These are phyloP conservation scores for Eretmocerus hayati DNA, from an alignment of 2,888 invertebrate genomes.

Conservation along the genomic window DNA sequence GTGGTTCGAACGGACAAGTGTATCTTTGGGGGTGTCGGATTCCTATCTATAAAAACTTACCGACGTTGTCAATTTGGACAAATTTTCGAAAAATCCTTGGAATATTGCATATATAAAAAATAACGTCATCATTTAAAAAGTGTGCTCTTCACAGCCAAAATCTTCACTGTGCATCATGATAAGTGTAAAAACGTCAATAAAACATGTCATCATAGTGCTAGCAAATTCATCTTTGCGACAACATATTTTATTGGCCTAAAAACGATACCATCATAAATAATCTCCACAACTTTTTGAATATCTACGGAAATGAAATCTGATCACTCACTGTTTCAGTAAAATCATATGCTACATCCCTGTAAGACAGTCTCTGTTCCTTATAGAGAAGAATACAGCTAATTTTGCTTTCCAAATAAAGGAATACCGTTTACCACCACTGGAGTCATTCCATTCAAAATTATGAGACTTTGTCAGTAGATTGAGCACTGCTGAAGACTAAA, in stretches of 20 bases:
- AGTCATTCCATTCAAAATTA: conserved; percentile 28
- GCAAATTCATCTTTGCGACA: conserved; percentile 37
- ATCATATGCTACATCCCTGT: conserved; percentile 24
- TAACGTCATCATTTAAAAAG: too few species aligned
- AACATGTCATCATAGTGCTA: conserved; percentile 37
- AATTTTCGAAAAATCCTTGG: too few species aligned
- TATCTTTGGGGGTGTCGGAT: too few species aligned
- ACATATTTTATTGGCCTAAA: conserved; percentile 36
- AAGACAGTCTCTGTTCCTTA: conserved; percentile 28
- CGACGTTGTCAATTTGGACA: too few species aligned
- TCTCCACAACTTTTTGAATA: not conserved
- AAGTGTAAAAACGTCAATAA: conserved; percentile 34
- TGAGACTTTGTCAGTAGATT: conserved; percentile 37
- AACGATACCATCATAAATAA: not conserved
- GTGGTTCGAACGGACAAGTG: too few species aligned
- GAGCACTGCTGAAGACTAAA: conserved; percentile 37
- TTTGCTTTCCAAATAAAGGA: conserved; percentile 40
- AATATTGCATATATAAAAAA: too few species aligned
- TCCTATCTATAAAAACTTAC: too few species aligned
- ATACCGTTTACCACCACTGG: conserved; percentile 27
- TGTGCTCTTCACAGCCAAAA: conserved; percentile 32
- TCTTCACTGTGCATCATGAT: conserved; percentile 31
- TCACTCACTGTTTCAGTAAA: conserved; percentile 31
- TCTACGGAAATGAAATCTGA: not conserved
- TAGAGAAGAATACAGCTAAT: conserved; percentile 36